phyloP scores from a whole-genome alignment of 2,113 vertebrate species.

The Bothrops jararaca region DNA sequence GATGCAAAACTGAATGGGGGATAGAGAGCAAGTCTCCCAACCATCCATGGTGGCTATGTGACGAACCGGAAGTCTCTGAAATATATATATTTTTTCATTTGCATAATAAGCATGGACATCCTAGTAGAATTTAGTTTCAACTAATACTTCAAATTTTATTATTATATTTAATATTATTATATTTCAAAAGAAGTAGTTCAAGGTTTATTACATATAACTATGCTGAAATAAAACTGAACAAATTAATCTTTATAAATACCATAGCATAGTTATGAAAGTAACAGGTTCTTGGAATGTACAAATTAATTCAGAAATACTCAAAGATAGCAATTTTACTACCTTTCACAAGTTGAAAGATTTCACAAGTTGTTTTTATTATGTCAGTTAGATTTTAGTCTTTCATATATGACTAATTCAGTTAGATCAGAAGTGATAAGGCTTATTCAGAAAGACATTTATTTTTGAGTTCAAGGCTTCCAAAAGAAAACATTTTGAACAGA shows the following conservation, averaged over 20 bases:
- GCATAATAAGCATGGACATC: constrained; percentile 21
- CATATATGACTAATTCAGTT: background rate
- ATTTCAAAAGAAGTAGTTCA: background rate
- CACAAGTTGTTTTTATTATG: background rate
- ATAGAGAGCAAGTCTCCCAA: too few relatives aligned
- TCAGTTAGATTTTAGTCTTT: background rate
- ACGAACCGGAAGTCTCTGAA: too few relatives aligned
- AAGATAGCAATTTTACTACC: background rate
- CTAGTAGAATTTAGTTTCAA: background rate
- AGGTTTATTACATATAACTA: background rate
- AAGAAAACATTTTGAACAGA: background rate
- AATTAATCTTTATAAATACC: background rate
- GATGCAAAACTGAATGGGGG: too few relatives aligned
- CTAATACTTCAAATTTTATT: background rate
- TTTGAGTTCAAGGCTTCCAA: background rate
- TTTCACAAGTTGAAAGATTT: too few relatives aligned
- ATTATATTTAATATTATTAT: background rate
- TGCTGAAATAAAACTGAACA: background rate
- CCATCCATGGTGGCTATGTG: too few relatives aligned
- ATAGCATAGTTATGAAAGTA: background rate
- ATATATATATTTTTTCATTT: background rate
- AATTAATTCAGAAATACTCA: background rate
- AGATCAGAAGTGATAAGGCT: background rate
- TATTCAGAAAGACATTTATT: background rate
- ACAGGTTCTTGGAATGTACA: background rate